These are phyloP conservation scores for Oryzias woworae DNA, from an alignment of 2,113 vertebrate species.

Conservation along the genomic window DNA sequence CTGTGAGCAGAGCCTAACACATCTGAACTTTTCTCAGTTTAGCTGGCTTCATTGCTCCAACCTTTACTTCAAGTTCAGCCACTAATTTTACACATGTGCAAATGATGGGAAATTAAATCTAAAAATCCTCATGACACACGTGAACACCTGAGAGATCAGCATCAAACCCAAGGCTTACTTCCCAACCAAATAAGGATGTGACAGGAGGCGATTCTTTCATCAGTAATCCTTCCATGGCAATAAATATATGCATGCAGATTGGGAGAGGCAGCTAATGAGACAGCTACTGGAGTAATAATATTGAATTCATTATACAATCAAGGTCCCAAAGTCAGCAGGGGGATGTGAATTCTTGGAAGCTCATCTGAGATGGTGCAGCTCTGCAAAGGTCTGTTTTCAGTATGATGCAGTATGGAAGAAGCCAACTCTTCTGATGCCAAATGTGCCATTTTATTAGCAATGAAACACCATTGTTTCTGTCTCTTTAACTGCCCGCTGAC, in stretches of 20 bases:
- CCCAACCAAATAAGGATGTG: conserved; percentile 27
- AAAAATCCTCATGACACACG: conserved; percentile 4
- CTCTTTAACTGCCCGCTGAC: not conserved
- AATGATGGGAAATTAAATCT: too few relatives aligned
- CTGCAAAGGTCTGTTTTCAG: conserved; percentile 17
- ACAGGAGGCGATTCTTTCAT: conserved; percentile 22
- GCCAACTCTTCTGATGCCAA: not conserved
- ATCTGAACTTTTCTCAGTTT: conserved; percentile 18
- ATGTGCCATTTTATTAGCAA: conserved; percentile 1
- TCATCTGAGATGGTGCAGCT: conserved; percentile 18
- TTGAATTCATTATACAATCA: conserved; percentile 63
- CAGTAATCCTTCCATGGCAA: conserved; percentile 16
- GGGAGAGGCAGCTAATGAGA: conserved; percentile 49
- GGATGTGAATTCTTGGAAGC: conserved; percentile 26
- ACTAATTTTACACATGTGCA: not conserved
- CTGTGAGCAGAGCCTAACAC: not conserved
- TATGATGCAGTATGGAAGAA: conserved; percentile 22
- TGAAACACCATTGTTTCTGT: not conserved
- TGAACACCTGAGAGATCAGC: conserved; percentile 3
- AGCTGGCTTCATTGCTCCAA: conserved; percentile 10
- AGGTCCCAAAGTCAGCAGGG: conserved; percentile 41
- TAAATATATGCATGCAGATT: conserved; percentile 47
- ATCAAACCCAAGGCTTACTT: conserved; percentile 6
- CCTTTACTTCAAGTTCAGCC: conserved; percentile 15
- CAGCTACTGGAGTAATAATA: conserved; percentile 53